Percentiles rank a stretch among this genome's conserved stretches.
phyloP scores from a whole-genome alignment of 2,888 invertebrate species.

The Acrobasis consociella region DNA sequence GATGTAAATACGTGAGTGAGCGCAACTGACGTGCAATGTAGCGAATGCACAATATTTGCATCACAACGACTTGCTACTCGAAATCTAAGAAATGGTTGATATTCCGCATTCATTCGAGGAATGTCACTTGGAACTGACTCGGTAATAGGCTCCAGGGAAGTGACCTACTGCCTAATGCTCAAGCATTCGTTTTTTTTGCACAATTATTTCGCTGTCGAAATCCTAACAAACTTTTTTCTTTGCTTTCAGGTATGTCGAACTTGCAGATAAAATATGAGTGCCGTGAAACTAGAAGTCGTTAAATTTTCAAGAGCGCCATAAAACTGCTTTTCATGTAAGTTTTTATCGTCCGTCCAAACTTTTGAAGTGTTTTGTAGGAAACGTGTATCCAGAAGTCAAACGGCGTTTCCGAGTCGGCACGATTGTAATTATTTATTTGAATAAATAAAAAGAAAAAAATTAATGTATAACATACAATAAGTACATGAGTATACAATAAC shows the following conservation, averaged over 20 bases:
- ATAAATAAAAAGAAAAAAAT: no score
- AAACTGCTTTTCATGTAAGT: background rate
- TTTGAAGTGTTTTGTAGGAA: conserved; percentile 13
- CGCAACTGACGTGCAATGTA: background rate
- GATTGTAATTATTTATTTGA: no score
- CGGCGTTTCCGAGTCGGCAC: background rate
- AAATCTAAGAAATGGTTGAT: conserved; percentile 18
- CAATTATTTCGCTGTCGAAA: conserved; percentile 16
- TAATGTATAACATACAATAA: no score
- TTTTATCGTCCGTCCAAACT: background rate
- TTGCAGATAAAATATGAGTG: background rate
- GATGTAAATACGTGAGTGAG: conserved; percentile 20
- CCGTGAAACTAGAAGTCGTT: background rate
- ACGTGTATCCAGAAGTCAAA: background rate
- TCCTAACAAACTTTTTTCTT: background rate
- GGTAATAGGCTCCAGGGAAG: background rate
- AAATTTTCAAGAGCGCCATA: no score
- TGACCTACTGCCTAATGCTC: conserved; percentile 10
- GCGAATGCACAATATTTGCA: conserved; percentile 22
- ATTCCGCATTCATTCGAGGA: background rate
- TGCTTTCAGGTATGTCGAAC: background rate
- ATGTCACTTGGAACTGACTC: conserved; percentile 5
- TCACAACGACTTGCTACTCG: conserved; percentile 11
- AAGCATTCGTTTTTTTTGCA: conserved; percentile 10
- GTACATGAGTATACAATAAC: no score